These are phyloP conservation scores for Eudyptes chrysolophus DNA, from an alignment of 2,113 vertebrate genomes.

Conservation along the genomic window DNA sequence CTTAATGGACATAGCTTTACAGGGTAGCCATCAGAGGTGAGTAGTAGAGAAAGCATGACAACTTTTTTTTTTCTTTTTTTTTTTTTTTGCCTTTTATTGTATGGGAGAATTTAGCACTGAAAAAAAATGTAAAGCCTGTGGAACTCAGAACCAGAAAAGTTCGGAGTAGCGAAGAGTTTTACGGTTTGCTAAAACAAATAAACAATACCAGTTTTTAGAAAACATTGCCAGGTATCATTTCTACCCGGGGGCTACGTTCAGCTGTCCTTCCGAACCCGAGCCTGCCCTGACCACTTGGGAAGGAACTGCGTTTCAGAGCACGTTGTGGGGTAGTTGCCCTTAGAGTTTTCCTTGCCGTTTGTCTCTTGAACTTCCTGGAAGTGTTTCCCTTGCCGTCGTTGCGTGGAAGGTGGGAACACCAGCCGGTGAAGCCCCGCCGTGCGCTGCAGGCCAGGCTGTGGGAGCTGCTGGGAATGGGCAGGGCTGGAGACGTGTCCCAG, in stretches of 20 bases:
- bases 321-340: rapidly evolving
- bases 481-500: background rate
- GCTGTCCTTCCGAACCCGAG: background rate
- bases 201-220: background rate
- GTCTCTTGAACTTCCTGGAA: rapidly evolving
- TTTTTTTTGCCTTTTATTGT: background rate
- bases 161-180: background rate
- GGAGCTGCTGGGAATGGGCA: background rate
- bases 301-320: background rate
- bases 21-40: background rate
- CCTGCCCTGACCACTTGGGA: background rate
- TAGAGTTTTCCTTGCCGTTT: background rate
- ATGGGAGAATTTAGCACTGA: background rate
- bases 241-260: background rate
- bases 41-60: background rate
- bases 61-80: background rate
- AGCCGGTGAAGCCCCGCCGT: rapidly evolving
- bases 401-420: rapidly evolving
- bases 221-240: background rate
- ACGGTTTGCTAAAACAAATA: background rate
- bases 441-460: background rate
- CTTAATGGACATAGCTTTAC: too few relatives aligned
- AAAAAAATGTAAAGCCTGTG: background rate
- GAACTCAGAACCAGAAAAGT: background rate
- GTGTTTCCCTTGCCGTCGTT: background rate